These are phyloP conservation scores for Ictalurus punctatus DNA, from an alignment of 2,113 vertebrate species.

Conservation along the genomic window DNA sequence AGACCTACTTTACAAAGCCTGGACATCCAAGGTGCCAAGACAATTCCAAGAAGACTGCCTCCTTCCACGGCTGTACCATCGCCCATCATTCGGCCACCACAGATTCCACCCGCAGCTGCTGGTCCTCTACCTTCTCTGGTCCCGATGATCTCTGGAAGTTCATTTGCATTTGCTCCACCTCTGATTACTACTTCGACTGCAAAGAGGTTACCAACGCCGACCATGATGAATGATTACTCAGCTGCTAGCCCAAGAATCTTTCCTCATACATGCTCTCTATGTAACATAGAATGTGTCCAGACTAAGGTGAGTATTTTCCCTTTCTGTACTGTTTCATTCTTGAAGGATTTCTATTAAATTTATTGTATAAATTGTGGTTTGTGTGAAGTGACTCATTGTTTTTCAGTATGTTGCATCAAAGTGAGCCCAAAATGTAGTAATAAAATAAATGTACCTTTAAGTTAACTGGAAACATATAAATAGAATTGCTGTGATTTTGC, in stretches of 20 bases:
- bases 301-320: slow-evolving; percentile 88
- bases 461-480: neutral
- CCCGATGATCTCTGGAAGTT: slow-evolving; percentile 54
- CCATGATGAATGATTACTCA: slow-evolving; percentile 94
- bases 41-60: slow-evolving; percentile 42
- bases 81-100: slow-evolving; percentile 10
- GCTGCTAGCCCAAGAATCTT: slow-evolving; percentile 86
- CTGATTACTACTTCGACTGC: slow-evolving; percentile 63
- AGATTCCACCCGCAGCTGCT: slow-evolving; percentile 49
- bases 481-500: neutral
- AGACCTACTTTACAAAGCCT: slow-evolving; percentile 27
- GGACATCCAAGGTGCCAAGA: slow-evolving; percentile 48
- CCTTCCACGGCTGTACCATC: slow-evolving; percentile 17
- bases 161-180: slow-evolving; percentile 66
- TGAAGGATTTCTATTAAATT: slow-evolving; percentile 36
- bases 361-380: slow-evolving; percentile 39
- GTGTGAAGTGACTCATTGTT: slow-evolving; percentile 32
- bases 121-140: slow-evolving; percentile 43
- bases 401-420: slow-evolving; percentile 21
- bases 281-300: slow-evolving; percentile 89
- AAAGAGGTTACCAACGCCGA: slow-evolving; percentile 79
- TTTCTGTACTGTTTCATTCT: slow-evolving; percentile 49
- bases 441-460: slow-evolving; percentile 3
- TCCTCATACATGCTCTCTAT: slow-evolving; percentile 96
- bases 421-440: slow-evolving; percentile 19